Base-by-base conservation (phyloP, 2,113 vertebrate genomes). In the Calyptomena viridis region DNA sequence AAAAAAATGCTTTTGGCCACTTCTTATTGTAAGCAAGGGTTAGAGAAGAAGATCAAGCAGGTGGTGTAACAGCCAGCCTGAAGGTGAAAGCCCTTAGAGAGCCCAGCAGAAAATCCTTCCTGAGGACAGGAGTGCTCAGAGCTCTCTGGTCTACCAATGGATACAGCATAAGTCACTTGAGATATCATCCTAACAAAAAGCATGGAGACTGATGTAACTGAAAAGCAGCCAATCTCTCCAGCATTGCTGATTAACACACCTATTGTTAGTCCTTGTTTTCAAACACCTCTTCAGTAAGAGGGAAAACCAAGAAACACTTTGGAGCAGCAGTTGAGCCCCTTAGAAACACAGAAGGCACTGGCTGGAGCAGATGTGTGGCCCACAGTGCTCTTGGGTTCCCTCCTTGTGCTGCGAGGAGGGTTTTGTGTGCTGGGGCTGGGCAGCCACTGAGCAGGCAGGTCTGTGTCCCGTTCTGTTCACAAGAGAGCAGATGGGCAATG, bases 121-220 rank as follows among this genome's bases (percentile, higher is more conserved):
- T 18, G 44, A 50, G 39, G 49, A 53, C 40, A 64, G 53, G 44
- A 50, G 40, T 8, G 37, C 82, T 83, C 27, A 42, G 50, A 59
- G 72, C 49, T 86, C 30, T 73, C 59, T 82, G 53, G 66, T 52
- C 19, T 47, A 18, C 31, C 4, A 30, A 5, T 3, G 2, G 39
- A 21, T 63, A 19, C 44, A 78, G 53, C 30, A 22, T 30, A 62
- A 83, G n/a, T 59, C 49, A 44, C 28, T 60, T 2, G 17, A 68
- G 63, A 18, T 76, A 56, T 0, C 3, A 0, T 6, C 30, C 4
- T 31, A n/a, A 56, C 0, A 2, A 46, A 88, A 81, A 67, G 21
- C 30, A 18, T 10, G 19, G 46, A 31, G n/a, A 12, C 37, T 40
- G n/a, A 12, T 35, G 12, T 60, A n/a, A 84, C 0, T 77, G 64